A percentile compares a stretch with the other conserved stretches of the same genome.
These are phyloP conservation scores for Montipora foliosa DNA, from an alignment of 64 coral and sea anemone genomes.

Conservation along the genomic window DNA sequence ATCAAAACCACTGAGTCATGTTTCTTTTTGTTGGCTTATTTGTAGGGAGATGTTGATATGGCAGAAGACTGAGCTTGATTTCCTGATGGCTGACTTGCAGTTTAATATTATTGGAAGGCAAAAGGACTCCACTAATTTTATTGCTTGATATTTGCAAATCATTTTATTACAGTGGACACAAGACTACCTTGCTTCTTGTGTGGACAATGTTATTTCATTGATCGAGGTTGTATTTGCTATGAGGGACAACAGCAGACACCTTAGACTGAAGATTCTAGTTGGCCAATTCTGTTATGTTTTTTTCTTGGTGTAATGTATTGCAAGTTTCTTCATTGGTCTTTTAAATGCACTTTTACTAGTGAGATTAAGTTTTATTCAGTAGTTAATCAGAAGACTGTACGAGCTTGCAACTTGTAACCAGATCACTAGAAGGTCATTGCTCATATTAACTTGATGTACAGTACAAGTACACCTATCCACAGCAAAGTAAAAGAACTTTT, in stretches of 20 bases:
- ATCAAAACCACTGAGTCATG: no score
- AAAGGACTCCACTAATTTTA: neutral
- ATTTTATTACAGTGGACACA: neutral
- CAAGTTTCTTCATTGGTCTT: no score
- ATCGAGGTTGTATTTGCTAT: no score
- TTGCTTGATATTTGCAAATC: neutral
- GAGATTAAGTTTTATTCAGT: neutral
- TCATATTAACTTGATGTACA: neutral
- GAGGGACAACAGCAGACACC: no score
- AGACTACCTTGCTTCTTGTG: neutral
- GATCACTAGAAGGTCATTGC: neutral
- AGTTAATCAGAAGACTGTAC: neutral
- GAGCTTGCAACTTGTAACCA: neutral
- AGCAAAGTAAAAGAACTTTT: neutral
- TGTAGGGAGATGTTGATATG: slow-evolving; percentile 45
- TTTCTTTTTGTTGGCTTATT: neutral
- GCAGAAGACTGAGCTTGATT: neutral
- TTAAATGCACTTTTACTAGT: neutral
- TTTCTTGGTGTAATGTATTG: neutral
- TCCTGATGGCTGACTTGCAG: neutral
- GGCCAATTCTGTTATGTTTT: neutral
- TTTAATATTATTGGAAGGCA: neutral
- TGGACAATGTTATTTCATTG: no score
- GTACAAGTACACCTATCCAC: neutral
- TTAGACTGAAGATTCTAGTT: neutral